A percentile compares a stretch with the other conserved stretches of the same genome.
phyloP scores from a whole-genome alignment of 2,888 invertebrate species.

The Poecilus cupreus region DNA sequence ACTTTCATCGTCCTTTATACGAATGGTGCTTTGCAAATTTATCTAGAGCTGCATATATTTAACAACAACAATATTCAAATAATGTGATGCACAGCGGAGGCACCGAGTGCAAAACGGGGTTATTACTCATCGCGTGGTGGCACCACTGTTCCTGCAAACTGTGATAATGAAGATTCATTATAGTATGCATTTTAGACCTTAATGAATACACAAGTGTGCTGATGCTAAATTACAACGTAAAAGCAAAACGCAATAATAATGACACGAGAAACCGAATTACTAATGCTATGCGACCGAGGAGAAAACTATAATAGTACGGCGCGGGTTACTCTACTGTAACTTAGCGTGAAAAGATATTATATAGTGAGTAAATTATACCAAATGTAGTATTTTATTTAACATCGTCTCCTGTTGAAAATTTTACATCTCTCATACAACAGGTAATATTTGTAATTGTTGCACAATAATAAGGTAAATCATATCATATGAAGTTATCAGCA shows the following conservation, averaged over 20 bases:
- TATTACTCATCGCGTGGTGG: constrained; percentile 29
- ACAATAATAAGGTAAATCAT: no score
- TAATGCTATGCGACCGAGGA: not conserved
- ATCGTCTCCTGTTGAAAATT: no score
- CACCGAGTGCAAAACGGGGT: not conserved
- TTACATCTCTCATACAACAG: no score
- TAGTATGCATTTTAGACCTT: constrained; percentile 40
- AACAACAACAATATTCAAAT: not conserved
- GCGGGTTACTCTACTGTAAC: not conserved
- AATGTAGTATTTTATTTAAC: no score
- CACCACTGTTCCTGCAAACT: constrained; percentile 41
- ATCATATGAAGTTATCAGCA: no score
- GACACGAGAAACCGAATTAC: constrained; percentile 17
- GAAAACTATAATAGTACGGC: not conserved
- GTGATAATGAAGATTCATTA: constrained; percentile 54
- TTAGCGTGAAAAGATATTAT: no score
- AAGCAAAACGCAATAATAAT: constrained; percentile 42
- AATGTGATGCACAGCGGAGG: no score
- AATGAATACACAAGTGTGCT: constrained; percentile 45
- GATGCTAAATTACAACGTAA: constrained; percentile 8
- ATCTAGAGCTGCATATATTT: not conserved
- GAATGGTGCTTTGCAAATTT: not conserved
- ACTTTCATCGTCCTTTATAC: not conserved
- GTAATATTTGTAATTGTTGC: no score
- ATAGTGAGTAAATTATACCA: no score